These are phyloP conservation scores for Marcusenius ussheri DNA, from an alignment of 2,113 vertebrate genomes.

Conservation along the genomic window DNA sequence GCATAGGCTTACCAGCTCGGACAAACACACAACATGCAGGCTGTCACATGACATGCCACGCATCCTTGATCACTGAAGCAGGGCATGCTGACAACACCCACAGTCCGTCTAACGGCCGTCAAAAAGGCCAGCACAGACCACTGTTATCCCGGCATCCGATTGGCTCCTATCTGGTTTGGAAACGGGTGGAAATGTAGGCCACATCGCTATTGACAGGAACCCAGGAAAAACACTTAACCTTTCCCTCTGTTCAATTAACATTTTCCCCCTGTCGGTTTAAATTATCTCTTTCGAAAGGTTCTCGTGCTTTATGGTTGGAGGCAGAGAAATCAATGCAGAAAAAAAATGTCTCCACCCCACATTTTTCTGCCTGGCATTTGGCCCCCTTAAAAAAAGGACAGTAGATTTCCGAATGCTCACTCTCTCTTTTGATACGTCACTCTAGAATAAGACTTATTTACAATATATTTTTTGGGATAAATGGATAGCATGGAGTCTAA, in stretches of 20 bases:
- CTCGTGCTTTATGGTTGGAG: constrained; percentile 14
- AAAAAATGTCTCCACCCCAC: not conserved
- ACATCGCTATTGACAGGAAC: constrained; percentile 11
- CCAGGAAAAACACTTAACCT: constrained; percentile 22
- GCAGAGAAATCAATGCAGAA: constrained; percentile 17
- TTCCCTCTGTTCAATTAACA: constrained; percentile 24
- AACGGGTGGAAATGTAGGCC: not conserved
- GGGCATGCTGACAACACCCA: not conserved
- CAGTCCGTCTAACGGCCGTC: not conserved
- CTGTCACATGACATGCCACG: not conserved
- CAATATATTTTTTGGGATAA: not conserved
- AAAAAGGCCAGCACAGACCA: not conserved
- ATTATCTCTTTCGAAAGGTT: constrained; percentile 17
- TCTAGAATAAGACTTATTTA: not conserved
- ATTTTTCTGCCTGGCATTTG: constrained; percentile 2
- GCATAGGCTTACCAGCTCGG: not conserved
- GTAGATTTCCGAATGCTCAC: not conserved
- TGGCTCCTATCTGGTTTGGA: not conserved
- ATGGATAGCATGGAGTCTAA: not conserved
- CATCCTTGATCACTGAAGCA: not conserved
- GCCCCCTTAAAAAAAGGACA: not conserved
- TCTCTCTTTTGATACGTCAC: not conserved
- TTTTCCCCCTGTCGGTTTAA: constrained; percentile 17
- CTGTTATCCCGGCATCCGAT: not conserved
- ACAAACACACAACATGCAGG: not conserved